Evolutionary conservation across 2,888 invertebrate genomes (phyloP), one percentile per base, ranked within the genome.

Genomic region (Stenolophus ochropezus): DNA sequence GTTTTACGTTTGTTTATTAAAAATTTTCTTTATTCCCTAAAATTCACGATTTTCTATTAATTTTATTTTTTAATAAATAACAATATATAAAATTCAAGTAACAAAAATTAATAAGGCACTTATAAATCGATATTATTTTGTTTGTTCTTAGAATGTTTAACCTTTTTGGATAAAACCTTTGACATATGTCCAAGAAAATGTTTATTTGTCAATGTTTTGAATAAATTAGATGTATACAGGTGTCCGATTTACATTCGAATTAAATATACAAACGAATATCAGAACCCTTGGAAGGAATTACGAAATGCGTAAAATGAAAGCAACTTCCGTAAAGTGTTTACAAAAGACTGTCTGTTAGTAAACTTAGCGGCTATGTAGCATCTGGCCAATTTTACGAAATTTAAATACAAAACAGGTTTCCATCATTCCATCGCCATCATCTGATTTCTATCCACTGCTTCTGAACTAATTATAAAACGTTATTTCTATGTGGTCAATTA

Each of bases 291-390:
- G 33, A 18, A 69, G 20, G 18, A 33, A 69, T 69, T 69, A 69
- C 65, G 65, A 69, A 69, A 42, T 69, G 33, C 65, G 33, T 69
- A 69, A 69, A 69, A 69, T 8, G 65, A 69, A 69, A 69, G 65
- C 65, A 20, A 69, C 65, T 69, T 69, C 65, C 65, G 65, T 69
- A 69, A 69, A 27, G 6, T 69, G 65, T 69, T 69, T 69, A 69
- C 65, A 69, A 69, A n/a, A 69, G 65, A 33, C 23, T 69, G 33
- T 27, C 18, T 27, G 33, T 33, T 65, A 69, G 33, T 33, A 33
- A 69, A 69, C 65, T 27, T 69, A 27, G 20, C 65, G 6, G 65
- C 16, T 61, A 65, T n/a, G n/a, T n/a, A n/a, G n/a, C 65, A 69
- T 69, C 61, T 61, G 61, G 61, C 23, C n/a, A 61, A 69, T 42